A percentile compares a stretch with the other conserved stretches of the same genome.
phyloP scores from a whole-genome alignment of 37 sponge, comb jelly and placozoan genomes.

The Eunapius fragilis region DNA sequence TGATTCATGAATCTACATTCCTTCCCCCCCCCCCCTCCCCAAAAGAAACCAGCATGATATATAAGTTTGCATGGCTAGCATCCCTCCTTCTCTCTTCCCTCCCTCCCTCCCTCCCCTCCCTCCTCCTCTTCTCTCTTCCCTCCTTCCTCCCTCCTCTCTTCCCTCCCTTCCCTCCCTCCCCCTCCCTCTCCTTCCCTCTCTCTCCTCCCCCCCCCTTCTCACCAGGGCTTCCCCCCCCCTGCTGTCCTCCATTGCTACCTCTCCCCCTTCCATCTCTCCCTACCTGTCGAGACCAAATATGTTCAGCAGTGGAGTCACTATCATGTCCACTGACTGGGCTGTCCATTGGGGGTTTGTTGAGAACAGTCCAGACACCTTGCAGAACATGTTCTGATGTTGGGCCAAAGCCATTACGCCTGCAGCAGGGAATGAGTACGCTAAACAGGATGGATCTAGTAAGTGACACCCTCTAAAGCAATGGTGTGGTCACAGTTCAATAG shows the following conservation, averaged over 20 bases:
- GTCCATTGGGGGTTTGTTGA: slow-evolving; percentile 66
- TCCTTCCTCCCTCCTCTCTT: too few relatives aligned
- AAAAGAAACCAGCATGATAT: too few relatives aligned
- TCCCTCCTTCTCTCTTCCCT: too few relatives aligned
- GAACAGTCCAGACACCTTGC: slow-evolving; percentile 79
- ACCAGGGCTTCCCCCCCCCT: too few relatives aligned
- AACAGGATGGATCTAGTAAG: neutral
- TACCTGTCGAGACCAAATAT: slow-evolving; percentile 77
- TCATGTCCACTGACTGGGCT: slow-evolving; percentile 23
- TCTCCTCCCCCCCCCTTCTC: neutral
- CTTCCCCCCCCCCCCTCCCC: neutral
- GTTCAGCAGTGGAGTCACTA: slow-evolving; percentile 52
- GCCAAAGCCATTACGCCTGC: slow-evolving; percentile 71
- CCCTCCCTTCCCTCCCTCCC: too few relatives aligned
- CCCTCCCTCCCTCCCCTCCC: too few relatives aligned
- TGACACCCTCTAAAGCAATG: neutral
- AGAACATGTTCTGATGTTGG: slow-evolving; percentile 51
- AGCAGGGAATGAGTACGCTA: neutral
- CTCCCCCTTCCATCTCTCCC: too few relatives aligned
- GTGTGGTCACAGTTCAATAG: too few relatives aligned
- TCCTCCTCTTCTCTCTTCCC: neutral
- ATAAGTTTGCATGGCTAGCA: too few relatives aligned
- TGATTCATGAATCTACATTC: too few relatives aligned
- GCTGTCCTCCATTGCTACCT: too few relatives aligned
- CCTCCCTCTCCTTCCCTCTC: too few relatives aligned